A percentile compares a stretch with the other conserved stretches of the same genome.
These are phyloP conservation scores for Lucifuga dentata DNA, from an alignment of 2,113 vertebrate genomes.

Conservation along the genomic window DNA sequence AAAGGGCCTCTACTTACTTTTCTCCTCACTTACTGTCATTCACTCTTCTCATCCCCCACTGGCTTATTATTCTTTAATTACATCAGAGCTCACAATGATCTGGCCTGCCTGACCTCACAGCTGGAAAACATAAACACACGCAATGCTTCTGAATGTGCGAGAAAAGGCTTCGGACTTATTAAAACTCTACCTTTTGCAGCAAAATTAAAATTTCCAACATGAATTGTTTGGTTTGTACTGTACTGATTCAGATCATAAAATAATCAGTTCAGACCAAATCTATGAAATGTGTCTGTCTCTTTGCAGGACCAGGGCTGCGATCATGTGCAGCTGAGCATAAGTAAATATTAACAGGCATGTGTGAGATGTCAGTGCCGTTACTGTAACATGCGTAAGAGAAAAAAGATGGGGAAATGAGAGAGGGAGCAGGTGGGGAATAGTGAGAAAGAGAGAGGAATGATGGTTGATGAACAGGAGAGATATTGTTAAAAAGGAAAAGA, in stretches of 20 bases:
- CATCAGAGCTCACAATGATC: constrained; percentile 42
- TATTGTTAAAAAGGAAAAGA: constrained; percentile 34
- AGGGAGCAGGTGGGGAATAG: constrained; percentile 17
- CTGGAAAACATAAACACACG: constrained; percentile 59
- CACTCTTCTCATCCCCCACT: constrained; percentile 48
- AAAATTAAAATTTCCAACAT: too few relatives aligned
- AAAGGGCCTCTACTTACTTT: constrained; percentile 55
- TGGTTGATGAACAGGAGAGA: constrained; percentile 16
- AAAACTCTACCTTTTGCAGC: not conserved
- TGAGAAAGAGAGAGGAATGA: constrained; percentile 17
- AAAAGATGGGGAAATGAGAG: constrained; percentile 21
- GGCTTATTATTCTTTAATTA: constrained; percentile 70
- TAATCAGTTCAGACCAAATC: not conserved
- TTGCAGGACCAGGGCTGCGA: not conserved
- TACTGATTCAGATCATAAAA: not conserved
- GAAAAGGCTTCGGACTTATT: constrained; percentile 16
- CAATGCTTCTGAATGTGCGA: constrained; percentile 22
- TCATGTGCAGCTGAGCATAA: constrained; percentile 14
- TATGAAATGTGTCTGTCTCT: constrained; percentile 11
- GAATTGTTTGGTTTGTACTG: constrained; percentile 1
- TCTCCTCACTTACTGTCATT: constrained; percentile 57
- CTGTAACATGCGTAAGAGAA: constrained; percentile 8
- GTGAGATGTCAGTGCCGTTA: constrained; percentile 30
- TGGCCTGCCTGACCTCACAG: constrained; percentile 57
- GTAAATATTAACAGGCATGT: constrained; percentile 45